Evolutionary conservation across 2,113 vertebrate genomes (phyloP), one percentile per base, ranked within the genome.

Genomic region (Myrmecobius fasciatus): DNA sequence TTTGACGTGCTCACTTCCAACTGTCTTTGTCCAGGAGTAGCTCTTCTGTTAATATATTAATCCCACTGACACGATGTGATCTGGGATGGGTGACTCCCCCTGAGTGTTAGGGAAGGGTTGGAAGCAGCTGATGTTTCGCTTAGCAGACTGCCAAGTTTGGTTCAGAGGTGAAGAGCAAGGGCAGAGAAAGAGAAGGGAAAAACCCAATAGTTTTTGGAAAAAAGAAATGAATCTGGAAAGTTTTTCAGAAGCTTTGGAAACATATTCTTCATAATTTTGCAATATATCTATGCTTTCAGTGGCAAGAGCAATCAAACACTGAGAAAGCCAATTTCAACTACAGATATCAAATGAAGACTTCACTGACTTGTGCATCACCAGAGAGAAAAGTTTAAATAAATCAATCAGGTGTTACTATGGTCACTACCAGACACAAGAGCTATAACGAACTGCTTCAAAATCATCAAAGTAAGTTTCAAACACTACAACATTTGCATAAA

Each of bases 51-150:
- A 93, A 89, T 54, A 90, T 4, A 22, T 8, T 93, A 56, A 51
- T 95, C 53, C 54, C 90, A 95, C 75, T 53, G 91, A 12, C 46
- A 2, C 3, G 92, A 67, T 56, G 31, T 90, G 67, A 96, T 94
- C 93, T 25, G 75, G 94, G 91, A 89, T 75, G 56, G 53, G 90
- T 90, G 92, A 90, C 93, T 12, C 96, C 52, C 94, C 95, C 46
- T 95, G 98, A 98, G 94, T 94, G 95, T 96, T 96, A 92, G 12
- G 92, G 96, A 92, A 92, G 91, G 56, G 83, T 93, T 9, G 89
- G 97, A 96, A 97, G n/a, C 36, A 96, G 93, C 90, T 94, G 94
- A 83, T 92, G 94, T 96, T 91, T 56, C 94, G 92, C 92, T 91
- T 91, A 94, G 94, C 91, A 53, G 94, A 52, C 47, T 92, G 90